Percentiles rank a stretch among this genome's conserved stretches.
Evolutionary conservation across 2,888 invertebrate genomes (phyloP).

Genomic region (Pteria penguin): DNA sequence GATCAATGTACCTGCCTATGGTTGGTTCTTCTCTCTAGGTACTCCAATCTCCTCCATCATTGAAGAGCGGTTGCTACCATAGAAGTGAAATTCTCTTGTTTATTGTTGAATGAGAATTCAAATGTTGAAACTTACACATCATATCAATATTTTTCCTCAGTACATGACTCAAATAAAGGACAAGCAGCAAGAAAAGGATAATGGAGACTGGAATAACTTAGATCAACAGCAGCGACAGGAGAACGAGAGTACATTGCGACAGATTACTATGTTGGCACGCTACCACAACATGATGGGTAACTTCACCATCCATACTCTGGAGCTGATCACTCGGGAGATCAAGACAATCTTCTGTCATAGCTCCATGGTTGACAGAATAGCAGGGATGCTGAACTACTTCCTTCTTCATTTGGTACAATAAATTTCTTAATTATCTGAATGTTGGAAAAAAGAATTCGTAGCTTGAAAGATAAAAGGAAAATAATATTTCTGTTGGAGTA

Average conservation of each 20-base stretch:
- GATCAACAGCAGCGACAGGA: conserved; percentile 87
- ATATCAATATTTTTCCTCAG: conserved; percentile 62
- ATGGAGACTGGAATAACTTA: conserved; percentile 87
- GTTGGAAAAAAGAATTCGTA: no score
- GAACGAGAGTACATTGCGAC: conserved; percentile 78
- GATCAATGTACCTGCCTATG: no score
- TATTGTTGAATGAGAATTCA: no score
- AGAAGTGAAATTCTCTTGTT: not conserved
- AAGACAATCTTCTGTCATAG: conserved; percentile 90
- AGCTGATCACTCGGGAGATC: conserved; percentile 79
- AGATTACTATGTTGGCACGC: conserved; percentile 89
- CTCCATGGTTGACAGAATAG: conserved; percentile 94
- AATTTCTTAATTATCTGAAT: no score
- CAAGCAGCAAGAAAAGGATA: conserved; percentile 86
- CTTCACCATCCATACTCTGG: conserved; percentile 91
- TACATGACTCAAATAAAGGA: conserved; percentile 91
- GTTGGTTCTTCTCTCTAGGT: no score
- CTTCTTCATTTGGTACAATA: conserved; percentile 90
- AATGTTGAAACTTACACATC: no score
- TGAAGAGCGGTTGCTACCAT: not conserved
- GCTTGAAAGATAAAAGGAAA: no score
- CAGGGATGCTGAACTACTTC: conserved; percentile 97
- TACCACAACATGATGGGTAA: conserved; percentile 95
- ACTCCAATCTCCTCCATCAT: no score
- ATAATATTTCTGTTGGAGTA: no score